Evolutionary conservation across 2,113 vertebrate species (phyloP), one percentile per base, ranked within the genome.

Genomic region (Fregetta grallaria): DNA sequence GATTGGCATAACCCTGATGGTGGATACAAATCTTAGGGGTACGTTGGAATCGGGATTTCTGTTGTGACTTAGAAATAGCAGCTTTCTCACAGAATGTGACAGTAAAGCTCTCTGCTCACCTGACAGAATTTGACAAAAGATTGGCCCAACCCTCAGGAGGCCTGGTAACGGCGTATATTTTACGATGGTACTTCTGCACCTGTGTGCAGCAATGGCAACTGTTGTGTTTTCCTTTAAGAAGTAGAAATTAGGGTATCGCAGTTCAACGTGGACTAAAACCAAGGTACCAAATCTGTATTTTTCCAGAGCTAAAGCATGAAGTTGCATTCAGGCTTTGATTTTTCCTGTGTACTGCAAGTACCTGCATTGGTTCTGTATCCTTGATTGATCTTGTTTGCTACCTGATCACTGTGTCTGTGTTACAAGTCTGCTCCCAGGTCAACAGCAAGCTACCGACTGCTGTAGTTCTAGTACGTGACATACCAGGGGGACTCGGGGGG

Each of bases 81-180:
- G 25, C 45, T 80, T 76, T 36, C 34, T 71, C 32, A 14, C n/a
- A 34, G 42, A 59, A 19, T 25, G 14, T 11, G 17, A n/a, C 29
- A 26, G 27, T 23, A 50, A 56, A 88, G 58, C 36, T 72, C 17
- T 61, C 32, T 38, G 66, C 32, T 83, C 25, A 36, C 27, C 30
- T 13, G 29, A 18, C 8, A 30, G 38, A 49, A 72, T 72, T 16
- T 45, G 53, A 40, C 19, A 34, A 59, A 84, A 65, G n/a, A 25
- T 25, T 45, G n/a, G 12, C 34, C 18, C 9, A 10, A 53, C 34
- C 9, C 15, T 87, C 29, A 42, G 1, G 8, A 19, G 11, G 6
- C 17, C 10, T 40, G 19, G 30, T 47, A 53, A 36, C 2, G 3
- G 11, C 0, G 1, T 19, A 1, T 14, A 5, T 71, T 84, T 68